Evolutionary conservation across 2,797 vertebrate species (phyloP), one percentile per base, ranked within the genome.

Genomic region (Lagocephalus sceleratus): DNA sequence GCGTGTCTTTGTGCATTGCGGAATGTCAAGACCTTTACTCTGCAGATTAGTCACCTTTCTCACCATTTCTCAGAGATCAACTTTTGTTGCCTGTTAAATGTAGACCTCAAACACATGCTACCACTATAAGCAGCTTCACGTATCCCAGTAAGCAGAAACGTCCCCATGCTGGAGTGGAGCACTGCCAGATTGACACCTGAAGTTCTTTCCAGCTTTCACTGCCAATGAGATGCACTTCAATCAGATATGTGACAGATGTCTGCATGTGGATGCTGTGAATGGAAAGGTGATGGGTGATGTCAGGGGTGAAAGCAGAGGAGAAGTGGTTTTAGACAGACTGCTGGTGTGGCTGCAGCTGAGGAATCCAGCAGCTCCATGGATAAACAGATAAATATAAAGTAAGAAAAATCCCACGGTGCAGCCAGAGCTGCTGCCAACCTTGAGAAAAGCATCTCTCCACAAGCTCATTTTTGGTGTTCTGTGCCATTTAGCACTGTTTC

Each of bases 381-480:
- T 25, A 76, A 70, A 72, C 69, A 66, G 77, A 88, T 87, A 81
- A 81, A 84, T 81, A 83, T 81, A 77, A 88, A 86, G 73, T 85
- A 84, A 74, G 68, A 65, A 70, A 79, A 71, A 66, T 77, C 70
- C 80, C 62, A 73, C 62, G 50, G 81, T 60, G 72, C 57, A 52
- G 57, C 63, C n/a, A n/a, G n/a, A n/a, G n/a, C n/a, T n/a, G n/a
- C n/a, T n/a, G n/a, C n/a, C n/a, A n/a, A n/a, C n/a, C n/a, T n/a
- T n/a, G n/a, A n/a, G n/a, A n/a, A n/a, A n/a, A n/a, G n/a, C n/a
- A n/a, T n/a, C n/a, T n/a, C n/a, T n/a, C n/a, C n/a, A n/a, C n/a
- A n/a, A n/a, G n/a, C n/a, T n/a, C n/a, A n/a, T n/a, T n/a, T n/a
- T n/a, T n/a, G n/a, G n/a, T n/a, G n/a, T n/a, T n/a, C n/a, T n/a